Percentiles rank a stretch among this genome's conserved stretches.
These are phyloP conservation scores for Helicolenus hilgendorfi DNA, from an alignment of 2,797 vertebrate genomes.

Conservation along the genomic window DNA sequence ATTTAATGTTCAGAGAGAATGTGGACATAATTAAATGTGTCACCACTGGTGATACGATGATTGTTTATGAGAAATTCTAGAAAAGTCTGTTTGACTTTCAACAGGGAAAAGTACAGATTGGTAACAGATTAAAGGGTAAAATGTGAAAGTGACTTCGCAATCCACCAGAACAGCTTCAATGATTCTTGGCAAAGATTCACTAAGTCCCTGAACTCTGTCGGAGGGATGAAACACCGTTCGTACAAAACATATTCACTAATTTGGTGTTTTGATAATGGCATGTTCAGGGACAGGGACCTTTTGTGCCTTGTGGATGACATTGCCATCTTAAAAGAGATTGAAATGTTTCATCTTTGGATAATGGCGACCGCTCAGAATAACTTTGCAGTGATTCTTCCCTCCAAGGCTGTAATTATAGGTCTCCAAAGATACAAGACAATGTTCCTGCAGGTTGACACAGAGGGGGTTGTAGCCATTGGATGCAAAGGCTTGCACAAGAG, in stretches of 20 bases:
- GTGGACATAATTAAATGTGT: constrained; percentile 22
- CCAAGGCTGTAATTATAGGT: not conserved
- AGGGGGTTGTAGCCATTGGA: not conserved
- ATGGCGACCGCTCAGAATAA: not conserved
- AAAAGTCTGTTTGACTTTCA: constrained; percentile 3
- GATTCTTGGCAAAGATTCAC: not conserved
- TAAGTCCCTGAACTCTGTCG: not conserved
- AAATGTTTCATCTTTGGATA: not conserved
- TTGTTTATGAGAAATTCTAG: not conserved
- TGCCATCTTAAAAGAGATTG: not conserved
- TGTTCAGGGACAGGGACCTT: not conserved
- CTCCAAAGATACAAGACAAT: not conserved
- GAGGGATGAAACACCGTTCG: not conserved
- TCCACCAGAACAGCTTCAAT: not conserved
- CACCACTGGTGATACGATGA: not conserved
- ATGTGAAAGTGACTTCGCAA: not conserved
- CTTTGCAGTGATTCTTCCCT: not conserved
- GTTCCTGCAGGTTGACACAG: not conserved
- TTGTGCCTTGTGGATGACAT: not conserved
- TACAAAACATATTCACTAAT: not conserved
- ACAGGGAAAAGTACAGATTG: not conserved
- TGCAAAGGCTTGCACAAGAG: not conserved
- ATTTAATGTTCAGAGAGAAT: constrained; percentile 22
- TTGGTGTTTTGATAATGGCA: not conserved
- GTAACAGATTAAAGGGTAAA: not conserved